These are phyloP conservation scores for Clarias laeviceps DNA, from an alignment of 2,797 vertebrate genomes.

Conservation along the genomic window DNA sequence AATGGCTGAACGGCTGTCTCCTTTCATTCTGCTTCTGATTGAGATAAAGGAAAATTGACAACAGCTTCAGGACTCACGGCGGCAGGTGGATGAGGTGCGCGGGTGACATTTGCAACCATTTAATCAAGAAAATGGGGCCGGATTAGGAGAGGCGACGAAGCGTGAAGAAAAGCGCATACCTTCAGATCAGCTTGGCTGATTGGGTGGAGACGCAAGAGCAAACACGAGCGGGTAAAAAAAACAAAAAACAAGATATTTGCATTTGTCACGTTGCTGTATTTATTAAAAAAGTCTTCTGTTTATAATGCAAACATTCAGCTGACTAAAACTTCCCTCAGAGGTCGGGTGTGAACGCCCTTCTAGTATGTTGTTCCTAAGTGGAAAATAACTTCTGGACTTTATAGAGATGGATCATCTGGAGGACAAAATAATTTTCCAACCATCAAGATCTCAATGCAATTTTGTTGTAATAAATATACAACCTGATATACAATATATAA, in stretches of 20 bases:
- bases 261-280: neutral
- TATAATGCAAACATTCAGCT: neutral
- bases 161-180: neutral
- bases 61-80: slow-evolving; percentile 26
- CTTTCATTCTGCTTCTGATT: slow-evolving; percentile 53
- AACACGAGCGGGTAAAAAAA: neutral
- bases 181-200: neutral
- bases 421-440: neutral
- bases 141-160: slow-evolving; percentile 22
- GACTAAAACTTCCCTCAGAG: neutral
- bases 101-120: slow-evolving; percentile 30
- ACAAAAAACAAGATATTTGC: neutral
- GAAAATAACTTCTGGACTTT: neutral
- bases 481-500: too few relatives aligned
- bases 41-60: slow-evolving; percentile 56
- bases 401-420: neutral
- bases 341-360: neutral
- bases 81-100: slow-evolving; percentile 41
- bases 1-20: slow-evolving; percentile 53
- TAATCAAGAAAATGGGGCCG: slow-evolving; percentile 47
- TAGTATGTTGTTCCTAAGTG: neutral
- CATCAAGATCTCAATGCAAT: neutral
- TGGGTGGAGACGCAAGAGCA: neutral
- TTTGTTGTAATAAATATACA: neutral
- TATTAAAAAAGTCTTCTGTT: neutral